Percentiles rank a stretch among this genome's conserved stretches.
Conservation (phyloP, 1,140 invertebrate genomes). For the Drosophila teissieri region DNA sequence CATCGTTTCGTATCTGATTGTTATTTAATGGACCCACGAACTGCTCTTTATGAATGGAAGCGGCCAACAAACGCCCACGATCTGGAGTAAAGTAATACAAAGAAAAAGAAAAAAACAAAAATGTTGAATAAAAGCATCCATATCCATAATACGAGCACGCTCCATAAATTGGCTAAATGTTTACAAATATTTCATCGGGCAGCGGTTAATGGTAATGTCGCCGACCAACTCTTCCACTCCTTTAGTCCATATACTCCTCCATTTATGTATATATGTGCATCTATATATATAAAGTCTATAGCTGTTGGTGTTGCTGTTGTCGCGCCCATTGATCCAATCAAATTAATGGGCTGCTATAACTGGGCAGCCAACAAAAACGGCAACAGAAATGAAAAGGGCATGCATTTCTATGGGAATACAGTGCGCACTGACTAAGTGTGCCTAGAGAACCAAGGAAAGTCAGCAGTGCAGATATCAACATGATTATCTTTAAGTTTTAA, state of each 20-base stretch:
- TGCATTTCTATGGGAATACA: constrained; percentile 65
- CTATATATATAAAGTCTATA: constrained; percentile 27
- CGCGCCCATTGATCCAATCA: constrained; percentile 77
- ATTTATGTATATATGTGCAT: constrained; percentile 21
- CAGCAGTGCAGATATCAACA: too few species aligned
- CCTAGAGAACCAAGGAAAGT: not conserved
- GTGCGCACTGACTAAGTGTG: not conserved
- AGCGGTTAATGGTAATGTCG: constrained; percentile 38
- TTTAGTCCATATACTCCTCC: constrained; percentile 15
- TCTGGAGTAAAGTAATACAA: constrained; percentile 5
- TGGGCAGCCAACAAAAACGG: constrained; percentile 46
- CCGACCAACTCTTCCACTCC: constrained; percentile 3
- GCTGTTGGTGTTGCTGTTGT: constrained; percentile 65
- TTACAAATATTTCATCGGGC: constrained; percentile 77
- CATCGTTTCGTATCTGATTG: constrained; percentile 73
- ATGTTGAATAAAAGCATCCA: constrained; percentile 29
- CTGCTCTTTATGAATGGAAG: constrained; percentile 75
- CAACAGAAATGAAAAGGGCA: constrained; percentile 36
- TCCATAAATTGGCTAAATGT: constrained; percentile 79
- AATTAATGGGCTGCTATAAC: constrained; percentile 75
- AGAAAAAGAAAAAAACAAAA: not conserved
- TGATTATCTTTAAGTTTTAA: too few species aligned
- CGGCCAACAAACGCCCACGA: constrained; percentile 53
- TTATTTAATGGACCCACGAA: constrained; percentile 73
- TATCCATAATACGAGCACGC: constrained; percentile 59